Evolutionary conservation across 2,797 vertebrate species (phyloP).

Genomic region (Anisognathus igniventris): DNA sequence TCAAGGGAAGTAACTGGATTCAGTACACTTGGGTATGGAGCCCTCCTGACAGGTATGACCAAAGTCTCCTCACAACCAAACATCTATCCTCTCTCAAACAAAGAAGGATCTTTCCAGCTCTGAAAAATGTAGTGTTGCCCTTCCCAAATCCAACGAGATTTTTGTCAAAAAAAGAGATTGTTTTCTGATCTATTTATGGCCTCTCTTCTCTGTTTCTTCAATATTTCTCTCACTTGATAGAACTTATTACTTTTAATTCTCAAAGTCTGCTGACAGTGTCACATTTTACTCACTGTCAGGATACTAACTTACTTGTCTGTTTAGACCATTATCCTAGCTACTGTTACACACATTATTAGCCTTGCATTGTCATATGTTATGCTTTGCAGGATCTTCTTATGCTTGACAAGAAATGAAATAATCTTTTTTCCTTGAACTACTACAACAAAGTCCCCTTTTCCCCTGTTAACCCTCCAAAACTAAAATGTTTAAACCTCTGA

Average conservation of each 20-base stretch:
- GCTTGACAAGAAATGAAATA: neutral
- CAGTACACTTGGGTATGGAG: neutral
- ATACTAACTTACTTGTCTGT: neutral
- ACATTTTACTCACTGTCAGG: neutral
- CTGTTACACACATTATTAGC: neutral
- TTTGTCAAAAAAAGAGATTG: neutral
- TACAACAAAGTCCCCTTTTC: neutral
- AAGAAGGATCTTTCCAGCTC: neutral
- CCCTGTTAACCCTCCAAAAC: neutral
- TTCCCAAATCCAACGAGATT: neutral
- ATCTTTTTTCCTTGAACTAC: neutral
- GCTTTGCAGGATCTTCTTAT: neutral
- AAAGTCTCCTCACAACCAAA: neutral
- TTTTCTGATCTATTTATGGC: neutral
- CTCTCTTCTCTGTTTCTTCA: neutral
- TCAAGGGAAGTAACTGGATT: neutral
- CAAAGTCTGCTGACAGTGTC: neutral
- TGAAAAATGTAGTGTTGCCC: neutral
- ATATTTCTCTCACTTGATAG: neutral
- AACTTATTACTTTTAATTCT: neutral
- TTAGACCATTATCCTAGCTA: neutral
- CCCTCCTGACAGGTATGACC: neutral
- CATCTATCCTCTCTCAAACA: neutral
- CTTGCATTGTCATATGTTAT: fast-evolving
- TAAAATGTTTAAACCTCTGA: neutral